Conservation (phyloP, 2,113 vertebrate species). For the Monarcha castaneiventris region DNA sequence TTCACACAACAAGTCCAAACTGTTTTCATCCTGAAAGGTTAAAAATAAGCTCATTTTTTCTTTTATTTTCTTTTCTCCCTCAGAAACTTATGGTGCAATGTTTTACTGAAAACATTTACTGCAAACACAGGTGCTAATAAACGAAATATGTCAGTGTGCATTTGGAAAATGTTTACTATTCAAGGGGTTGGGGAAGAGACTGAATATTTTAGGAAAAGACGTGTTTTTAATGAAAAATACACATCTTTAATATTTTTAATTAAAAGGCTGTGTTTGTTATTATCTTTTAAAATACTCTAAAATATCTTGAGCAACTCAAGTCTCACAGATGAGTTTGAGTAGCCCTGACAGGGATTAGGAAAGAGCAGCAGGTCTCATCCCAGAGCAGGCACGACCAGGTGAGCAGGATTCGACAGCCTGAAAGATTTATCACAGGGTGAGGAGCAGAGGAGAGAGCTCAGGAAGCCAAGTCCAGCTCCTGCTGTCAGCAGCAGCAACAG, state of each 20-base stretch:
- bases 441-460: neutral
- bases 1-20: neutral
- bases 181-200: neutral
- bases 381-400: rapidly evolving
- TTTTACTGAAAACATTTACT: constrained; percentile 45
- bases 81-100: neutral
- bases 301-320: neutral
- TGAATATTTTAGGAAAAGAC: neutral
- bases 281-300: neutral
- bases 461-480: neutral
- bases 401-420: neutral
- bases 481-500: neutral
- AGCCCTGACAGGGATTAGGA: neutral
- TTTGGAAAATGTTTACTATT: neutral
- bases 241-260: neutral
- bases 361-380: neutral
- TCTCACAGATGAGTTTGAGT: neutral
- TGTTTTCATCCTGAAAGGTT: constrained; percentile 6
- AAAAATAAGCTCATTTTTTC: neutral
- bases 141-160: neutral
- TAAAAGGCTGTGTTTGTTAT: neutral
- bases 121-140: constrained; percentile 46
- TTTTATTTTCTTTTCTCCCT: neutral
- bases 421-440: neutral
- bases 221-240: neutral